phyloP scores from a whole-genome alignment of 2,888 invertebrate species.

The Ophioninae sp. region DNA sequence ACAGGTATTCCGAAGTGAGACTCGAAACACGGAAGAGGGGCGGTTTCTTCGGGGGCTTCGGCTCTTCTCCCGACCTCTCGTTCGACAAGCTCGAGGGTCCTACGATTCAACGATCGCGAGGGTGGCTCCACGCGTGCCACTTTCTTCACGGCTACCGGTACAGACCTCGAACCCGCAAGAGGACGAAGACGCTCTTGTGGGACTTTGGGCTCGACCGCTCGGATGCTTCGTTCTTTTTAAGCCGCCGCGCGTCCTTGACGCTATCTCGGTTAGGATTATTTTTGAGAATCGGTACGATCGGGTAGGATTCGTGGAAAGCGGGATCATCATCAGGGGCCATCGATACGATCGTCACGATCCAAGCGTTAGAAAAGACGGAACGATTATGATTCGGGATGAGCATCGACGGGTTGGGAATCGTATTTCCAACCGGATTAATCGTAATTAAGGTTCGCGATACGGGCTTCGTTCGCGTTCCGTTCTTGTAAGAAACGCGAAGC shows the following conservation, averaged over 20 bases:
- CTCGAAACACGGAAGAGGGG: conserved; percentile 29
- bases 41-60: conserved; percentile 41
- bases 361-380: too few relatives aligned
- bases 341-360: not conserved
- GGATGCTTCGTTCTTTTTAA: conserved; percentile 23
- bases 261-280: not conserved
- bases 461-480: not conserved
- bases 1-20: conserved; percentile 55
- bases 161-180: not conserved
- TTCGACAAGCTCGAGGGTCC: conserved; percentile 72
- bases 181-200: conserved; percentile 24
- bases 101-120: conserved; percentile 70
- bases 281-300: conserved; percentile 5
- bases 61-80: conserved; percentile 68
- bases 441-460: not conserved
- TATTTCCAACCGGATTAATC: too few relatives aligned
- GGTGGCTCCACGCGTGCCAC: conserved; percentile 47
- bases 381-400: too few relatives aligned
- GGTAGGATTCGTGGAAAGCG: not conserved
- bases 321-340: not conserved
- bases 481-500: conserved; percentile 16
- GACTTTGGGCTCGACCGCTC: conserved; percentile 13
- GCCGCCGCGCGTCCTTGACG: not conserved
- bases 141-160: conserved; percentile 31
- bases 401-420: too few relatives aligned